phyloP scores from a whole-genome alignment of 2,113 vertebrate species.

The Cricetomys ansorgei region DNA sequence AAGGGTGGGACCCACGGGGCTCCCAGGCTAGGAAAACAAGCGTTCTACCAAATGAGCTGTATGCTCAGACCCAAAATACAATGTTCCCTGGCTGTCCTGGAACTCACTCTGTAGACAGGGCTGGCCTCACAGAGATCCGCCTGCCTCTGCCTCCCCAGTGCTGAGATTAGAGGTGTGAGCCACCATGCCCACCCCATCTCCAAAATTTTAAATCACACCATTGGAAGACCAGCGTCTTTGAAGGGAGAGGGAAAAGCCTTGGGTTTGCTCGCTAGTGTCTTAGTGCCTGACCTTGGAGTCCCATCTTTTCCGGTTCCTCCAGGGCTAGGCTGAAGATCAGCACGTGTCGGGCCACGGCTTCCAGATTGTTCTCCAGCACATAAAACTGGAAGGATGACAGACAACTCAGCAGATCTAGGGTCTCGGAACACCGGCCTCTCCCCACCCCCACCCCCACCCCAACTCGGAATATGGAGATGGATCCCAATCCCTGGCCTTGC shows the following conservation, averaged over 20 bases:
- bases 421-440: no score
- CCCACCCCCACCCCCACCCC: not conserved
- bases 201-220: not conserved
- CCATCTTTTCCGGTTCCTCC: conserved; percentile 87
- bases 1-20: not conserved
- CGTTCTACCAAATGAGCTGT: not conserved
- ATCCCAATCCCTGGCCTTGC: not conserved
- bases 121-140: not conserved
- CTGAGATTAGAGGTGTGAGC: not conserved
- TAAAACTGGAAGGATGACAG: conserved; percentile 87
- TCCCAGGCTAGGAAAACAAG: not conserved
- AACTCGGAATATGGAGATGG: no score
- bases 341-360: conserved; percentile 91
- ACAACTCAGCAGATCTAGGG: not conserved
- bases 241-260: fast-evolving
- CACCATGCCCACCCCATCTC: not conserved
- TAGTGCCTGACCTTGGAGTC: conserved; percentile 87
- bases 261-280: no score
- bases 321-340: conserved; percentile 91
- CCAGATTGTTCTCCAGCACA: conserved; percentile 92
- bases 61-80: not conserved
- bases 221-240: not conserved
- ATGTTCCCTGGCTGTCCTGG: not conserved
- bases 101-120: not conserved
- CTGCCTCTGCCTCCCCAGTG: not conserved